phyloP scores from a whole-genome alignment of 2,888 invertebrate genomes.

The Hoplodrina blanda region DNA sequence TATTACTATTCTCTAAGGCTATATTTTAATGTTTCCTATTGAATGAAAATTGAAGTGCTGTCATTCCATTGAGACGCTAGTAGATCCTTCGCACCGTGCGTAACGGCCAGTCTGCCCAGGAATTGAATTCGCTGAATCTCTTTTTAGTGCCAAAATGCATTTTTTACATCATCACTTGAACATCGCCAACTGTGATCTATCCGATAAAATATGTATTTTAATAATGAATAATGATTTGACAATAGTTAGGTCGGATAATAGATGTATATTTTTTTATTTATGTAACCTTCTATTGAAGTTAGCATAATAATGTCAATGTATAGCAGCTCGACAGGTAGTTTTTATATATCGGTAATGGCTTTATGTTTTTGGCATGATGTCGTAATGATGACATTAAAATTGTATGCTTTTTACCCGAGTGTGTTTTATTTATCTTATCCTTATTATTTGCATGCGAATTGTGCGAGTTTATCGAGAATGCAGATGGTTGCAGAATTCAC shows the following conservation, averaged over 20 bases:
- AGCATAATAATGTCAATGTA: slow-evolving; percentile 80
- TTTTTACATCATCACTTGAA: slow-evolving; percentile 76
- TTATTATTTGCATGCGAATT: slow-evolving; percentile 83
- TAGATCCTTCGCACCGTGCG: slow-evolving; percentile 53
- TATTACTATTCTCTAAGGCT: slow-evolving; percentile 87
- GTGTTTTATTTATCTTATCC: slow-evolving; percentile 84
- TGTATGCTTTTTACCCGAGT: slow-evolving; percentile 87
- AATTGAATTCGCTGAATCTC: slow-evolving; percentile 80
- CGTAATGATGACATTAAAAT: slow-evolving; percentile 88
- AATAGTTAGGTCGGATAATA: slow-evolving; percentile 79
- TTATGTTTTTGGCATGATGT: slow-evolving; percentile 88
- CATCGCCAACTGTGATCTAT: slow-evolving; percentile 83
- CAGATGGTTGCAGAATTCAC: slow-evolving; percentile 89
- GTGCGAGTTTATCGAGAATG: slow-evolving; percentile 79
- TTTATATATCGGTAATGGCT: slow-evolving; percentile 82
- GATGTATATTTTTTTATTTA: slow-evolving; percentile 85
- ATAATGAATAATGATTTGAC: slow-evolving; percentile 72
- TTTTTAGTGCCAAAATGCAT: slow-evolving; percentile 87
- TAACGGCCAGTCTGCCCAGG: slow-evolving; percentile 49
- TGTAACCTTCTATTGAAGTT: slow-evolving; percentile 87
- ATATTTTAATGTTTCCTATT: slow-evolving; percentile 77
- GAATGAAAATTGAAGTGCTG: slow-evolving; percentile 74
- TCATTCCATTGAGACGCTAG: slow-evolving; percentile 79
- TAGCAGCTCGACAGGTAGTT: slow-evolving; percentile 80
- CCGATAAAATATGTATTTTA: slow-evolving; percentile 75